Evolutionary conservation across 2,888 invertebrate genomes (phyloP).

Genomic region (Nephrotoma guestfalica): DNA sequence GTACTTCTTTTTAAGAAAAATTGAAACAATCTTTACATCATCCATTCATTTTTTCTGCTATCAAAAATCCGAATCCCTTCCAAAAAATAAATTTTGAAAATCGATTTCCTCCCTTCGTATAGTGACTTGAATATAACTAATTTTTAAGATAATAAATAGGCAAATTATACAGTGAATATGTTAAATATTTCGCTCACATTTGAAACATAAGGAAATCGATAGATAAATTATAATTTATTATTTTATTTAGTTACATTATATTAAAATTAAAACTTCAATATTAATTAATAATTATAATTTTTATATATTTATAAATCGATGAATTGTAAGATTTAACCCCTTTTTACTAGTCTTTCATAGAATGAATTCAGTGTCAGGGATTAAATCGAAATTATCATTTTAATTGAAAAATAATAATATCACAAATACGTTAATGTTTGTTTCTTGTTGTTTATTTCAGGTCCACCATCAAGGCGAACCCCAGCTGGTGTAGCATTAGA

Average conservation of each 20-base stretch:
- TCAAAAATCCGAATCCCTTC: neutral
- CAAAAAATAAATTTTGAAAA: neutral
- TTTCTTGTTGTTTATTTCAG: slow-evolving; percentile 38
- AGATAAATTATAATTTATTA: neutral
- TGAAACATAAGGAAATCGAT: slow-evolving; percentile 1
- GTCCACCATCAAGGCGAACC: slow-evolving; percentile 59
- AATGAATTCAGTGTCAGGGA: neutral
- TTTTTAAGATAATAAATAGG: slow-evolving; percentile 1
- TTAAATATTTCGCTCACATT: neutral
- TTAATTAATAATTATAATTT: neutral
- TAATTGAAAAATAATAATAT: neutral
- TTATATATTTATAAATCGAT: neutral
- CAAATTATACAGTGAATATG: slow-evolving; percentile 4
- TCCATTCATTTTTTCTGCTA: neutral
- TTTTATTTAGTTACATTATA: neutral
- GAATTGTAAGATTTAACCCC: neutral
- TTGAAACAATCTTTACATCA: neutral
- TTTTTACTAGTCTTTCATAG: neutral
- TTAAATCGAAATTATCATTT: neutral
- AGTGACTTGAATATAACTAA: neutral
- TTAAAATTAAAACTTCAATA: neutral
- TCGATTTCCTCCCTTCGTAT: neutral
- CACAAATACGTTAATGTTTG: neutral
- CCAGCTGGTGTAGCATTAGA: slow-evolving; percentile 65
- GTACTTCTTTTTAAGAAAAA: neutral